A percentile compares a stretch with the other conserved stretches of the same genome.
Conservation (phyloP, 53 echinoderm and acorn worm species). For the Echinarachnius parma region DNA sequence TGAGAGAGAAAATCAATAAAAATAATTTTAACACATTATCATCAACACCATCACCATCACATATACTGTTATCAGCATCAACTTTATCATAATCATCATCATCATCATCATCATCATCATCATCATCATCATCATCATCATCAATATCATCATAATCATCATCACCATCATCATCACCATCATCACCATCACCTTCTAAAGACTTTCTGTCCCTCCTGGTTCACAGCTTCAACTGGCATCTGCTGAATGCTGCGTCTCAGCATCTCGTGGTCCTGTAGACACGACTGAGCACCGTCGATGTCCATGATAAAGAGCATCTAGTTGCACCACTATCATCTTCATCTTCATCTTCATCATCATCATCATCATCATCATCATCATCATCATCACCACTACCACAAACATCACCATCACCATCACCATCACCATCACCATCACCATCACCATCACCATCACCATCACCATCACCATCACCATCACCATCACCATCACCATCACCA, state of each 20-base stretch:
- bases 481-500: neutral
- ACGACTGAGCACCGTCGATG: conserved; percentile 67
- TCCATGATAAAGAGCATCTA: conserved; percentile 64
- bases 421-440: neutral
- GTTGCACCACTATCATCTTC: neutral
- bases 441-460: neutral
- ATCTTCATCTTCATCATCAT: neutral
- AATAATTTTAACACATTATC: neutral
- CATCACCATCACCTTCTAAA: conserved; percentile 57
- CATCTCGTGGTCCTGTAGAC: conserved; percentile 77
- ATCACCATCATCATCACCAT: conserved; percentile 5
- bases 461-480: conserved; percentile 7
- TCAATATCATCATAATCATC: conserved; percentile 5
- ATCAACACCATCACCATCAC: neutral
- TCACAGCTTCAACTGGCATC: conserved; percentile 76
- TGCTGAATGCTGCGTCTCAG: conserved; percentile 57
- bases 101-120: neutral
- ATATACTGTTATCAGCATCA: neutral
- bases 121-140: neutral
- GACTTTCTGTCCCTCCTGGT: conserved; percentile 79
- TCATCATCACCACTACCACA: no score
- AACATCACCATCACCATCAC: neutral
- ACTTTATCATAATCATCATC: neutral
- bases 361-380: neutral
- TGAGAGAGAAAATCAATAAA: neutral